Conservation (phyloP, 2,888 invertebrate genomes). For the Microplitis deprimator region DNA sequence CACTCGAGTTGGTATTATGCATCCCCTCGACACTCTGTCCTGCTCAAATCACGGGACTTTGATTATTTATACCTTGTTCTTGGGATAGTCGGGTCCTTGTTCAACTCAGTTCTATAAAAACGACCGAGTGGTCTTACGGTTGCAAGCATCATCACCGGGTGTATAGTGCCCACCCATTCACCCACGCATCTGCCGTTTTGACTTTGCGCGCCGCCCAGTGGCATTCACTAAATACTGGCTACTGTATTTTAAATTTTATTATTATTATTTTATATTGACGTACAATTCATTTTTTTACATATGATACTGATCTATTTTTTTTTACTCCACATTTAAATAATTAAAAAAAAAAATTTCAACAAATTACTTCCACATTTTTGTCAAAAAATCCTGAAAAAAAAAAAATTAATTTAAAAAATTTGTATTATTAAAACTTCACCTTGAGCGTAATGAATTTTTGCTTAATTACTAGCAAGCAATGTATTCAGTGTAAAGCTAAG, state of each 20-base stretch:
- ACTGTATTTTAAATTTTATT: background rate
- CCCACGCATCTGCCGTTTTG: slow-evolving; percentile 62
- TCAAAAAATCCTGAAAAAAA: too few species aligned
- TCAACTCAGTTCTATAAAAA: too few species aligned
- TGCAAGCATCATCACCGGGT: slow-evolving; percentile 13
- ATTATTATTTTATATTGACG: background rate
- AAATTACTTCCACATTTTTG: too few species aligned
- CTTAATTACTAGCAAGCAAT: background rate
- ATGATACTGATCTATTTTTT: too few species aligned
- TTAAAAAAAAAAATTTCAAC: too few species aligned
- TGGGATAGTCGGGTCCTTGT: slow-evolving; percentile 17
- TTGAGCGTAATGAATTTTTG: background rate
- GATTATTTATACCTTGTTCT: slow-evolving; percentile 29
- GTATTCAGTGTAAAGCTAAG: background rate
- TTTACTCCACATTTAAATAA: too few species aligned
- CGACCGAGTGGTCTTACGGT: too few species aligned
- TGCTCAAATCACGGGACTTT: too few species aligned
- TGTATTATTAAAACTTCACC: background rate
- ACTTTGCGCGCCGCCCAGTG: slow-evolving; percentile 44
- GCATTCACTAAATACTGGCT: slow-evolving; percentile 27
- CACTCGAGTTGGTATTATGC: background rate
- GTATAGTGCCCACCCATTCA: slow-evolving; percentile 49
- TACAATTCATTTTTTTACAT: too few species aligned
- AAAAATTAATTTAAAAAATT: too few species aligned
- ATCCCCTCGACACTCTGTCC: too few species aligned